phyloP scores from a whole-genome alignment of 2,888 invertebrate species.

The Scaptodrosophila latifasciaeformis region DNA sequence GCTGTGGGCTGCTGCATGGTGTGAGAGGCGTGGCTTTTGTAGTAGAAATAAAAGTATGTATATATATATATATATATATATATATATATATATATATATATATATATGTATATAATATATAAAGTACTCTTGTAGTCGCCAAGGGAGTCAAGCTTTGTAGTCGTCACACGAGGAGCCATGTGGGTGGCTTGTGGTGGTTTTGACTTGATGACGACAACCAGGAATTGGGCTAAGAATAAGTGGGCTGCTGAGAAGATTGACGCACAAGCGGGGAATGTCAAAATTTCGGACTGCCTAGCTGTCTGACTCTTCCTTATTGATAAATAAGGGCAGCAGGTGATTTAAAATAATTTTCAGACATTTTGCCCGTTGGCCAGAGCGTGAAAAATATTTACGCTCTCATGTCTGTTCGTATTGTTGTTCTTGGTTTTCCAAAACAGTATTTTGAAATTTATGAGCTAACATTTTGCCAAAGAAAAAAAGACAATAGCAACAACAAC shows the following conservation, averaged over 20 bases:
- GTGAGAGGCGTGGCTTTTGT: not conserved
- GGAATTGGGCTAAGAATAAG: too few species aligned
- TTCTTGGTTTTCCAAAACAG: constrained; percentile 6
- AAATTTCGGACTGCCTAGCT: not conserved
- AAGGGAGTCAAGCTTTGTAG: constrained; percentile 34
- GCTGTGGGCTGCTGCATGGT: constrained; percentile 39
- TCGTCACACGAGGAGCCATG: constrained; percentile 37
- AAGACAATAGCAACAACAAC: constrained; percentile 6
- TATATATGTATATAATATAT: too few species aligned
- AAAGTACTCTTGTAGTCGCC: constrained; percentile 52
- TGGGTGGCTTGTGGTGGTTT: not conserved
- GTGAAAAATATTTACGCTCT: constrained; percentile 45
- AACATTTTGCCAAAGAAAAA: constrained; percentile 11
- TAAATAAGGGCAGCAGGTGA: constrained; percentile 69
- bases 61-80: too few species aligned
- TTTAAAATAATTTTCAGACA: constrained; percentile 59
- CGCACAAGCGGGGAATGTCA: constrained; percentile 10
- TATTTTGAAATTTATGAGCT: constrained; percentile 56
- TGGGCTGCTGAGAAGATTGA: too few species aligned
- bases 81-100: too few species aligned
- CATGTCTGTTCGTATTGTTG: not conserved
- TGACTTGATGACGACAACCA: not conserved
- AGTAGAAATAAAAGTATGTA: not conserved
- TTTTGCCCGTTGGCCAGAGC: constrained; percentile 42
- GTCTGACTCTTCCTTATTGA: constrained; percentile 36